Evolutionary conservation across 1,140 invertebrate species (phyloP).

Genomic region (Akabosia matsudoensis): DNA sequence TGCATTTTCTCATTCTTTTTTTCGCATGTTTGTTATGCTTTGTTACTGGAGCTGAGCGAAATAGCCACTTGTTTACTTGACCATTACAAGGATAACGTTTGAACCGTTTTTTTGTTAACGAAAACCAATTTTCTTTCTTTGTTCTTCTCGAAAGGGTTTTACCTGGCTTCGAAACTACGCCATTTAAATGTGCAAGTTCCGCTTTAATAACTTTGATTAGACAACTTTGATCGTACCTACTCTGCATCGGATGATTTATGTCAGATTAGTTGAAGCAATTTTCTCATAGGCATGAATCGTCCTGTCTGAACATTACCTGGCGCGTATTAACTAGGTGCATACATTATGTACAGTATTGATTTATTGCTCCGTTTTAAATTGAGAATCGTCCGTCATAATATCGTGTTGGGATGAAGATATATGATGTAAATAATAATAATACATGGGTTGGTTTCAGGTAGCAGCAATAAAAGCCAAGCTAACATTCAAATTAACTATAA

Average conservation of each 20-base stretch:
- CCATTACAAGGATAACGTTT: background rate
- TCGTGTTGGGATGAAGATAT: background rate
- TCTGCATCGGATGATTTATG: background rate
- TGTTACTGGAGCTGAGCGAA: background rate
- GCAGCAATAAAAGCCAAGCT: too few relatives aligned
- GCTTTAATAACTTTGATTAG: background rate
- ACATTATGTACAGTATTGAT: background rate
- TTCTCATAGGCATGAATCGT: background rate
- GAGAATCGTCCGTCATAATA: background rate
- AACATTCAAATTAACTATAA: too few relatives aligned
- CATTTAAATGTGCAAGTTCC: too few relatives aligned
- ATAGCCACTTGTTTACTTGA: background rate
- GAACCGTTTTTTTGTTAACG: background rate
- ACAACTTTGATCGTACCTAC: background rate
- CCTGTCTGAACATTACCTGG: background rate
- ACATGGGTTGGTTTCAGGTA: too few relatives aligned
- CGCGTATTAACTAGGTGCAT: too few relatives aligned
- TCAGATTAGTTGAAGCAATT: background rate
- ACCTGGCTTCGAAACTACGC: too few relatives aligned
- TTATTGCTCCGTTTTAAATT: background rate
- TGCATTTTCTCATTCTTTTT: background rate
- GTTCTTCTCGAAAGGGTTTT: too few relatives aligned
- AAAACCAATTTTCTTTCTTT: background rate
- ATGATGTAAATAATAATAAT: too few relatives aligned
- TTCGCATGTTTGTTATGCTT: background rate